These are phyloP conservation scores for Chrysina gloriosa DNA, from an alignment of 2,888 invertebrate species.

Conservation along the genomic window DNA sequence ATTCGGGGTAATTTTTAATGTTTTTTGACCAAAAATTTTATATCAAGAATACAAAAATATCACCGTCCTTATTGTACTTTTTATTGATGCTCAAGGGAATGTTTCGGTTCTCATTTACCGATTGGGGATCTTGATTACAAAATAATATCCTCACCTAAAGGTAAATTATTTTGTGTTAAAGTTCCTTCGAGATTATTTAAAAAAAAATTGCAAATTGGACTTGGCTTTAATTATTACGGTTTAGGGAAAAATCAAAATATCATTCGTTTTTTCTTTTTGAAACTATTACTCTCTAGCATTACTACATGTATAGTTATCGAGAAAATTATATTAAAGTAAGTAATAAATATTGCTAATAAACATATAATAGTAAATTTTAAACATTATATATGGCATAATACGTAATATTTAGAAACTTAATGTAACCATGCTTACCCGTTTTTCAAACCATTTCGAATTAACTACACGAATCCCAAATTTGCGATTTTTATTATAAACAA, in stretches of 20 bases:
- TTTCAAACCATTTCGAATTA: too few relatives aligned
- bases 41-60: slow-evolving; percentile 6
- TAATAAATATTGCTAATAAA: slow-evolving; percentile 6
- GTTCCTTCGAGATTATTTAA: neutral
- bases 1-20: neutral
- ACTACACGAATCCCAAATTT: too few relatives aligned
- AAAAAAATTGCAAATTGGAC: neutral
- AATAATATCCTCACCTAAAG: neutral
- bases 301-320: slow-evolving; percentile 24
- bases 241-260: neutral
- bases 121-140: neutral
- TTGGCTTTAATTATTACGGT: neutral
- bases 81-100: neutral
- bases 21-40: neutral
- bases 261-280: too few relatives aligned
- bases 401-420: slow-evolving; percentile 13
- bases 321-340: slow-evolving; percentile 10
- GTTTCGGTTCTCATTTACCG: neutral
- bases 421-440: slow-evolving; percentile 15
- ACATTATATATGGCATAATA: slow-evolving; percentile 11
- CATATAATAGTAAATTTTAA: slow-evolving; percentile 6
- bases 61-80: slow-evolving; percentile 15
- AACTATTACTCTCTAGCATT: slow-evolving; percentile 13
- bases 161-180: slow-evolving; percentile 2
- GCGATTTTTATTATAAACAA: too few relatives aligned